phyloP scores from a whole-genome alignment of 2,113 vertebrate genomes.

The Elgaria multicarinata region DNA sequence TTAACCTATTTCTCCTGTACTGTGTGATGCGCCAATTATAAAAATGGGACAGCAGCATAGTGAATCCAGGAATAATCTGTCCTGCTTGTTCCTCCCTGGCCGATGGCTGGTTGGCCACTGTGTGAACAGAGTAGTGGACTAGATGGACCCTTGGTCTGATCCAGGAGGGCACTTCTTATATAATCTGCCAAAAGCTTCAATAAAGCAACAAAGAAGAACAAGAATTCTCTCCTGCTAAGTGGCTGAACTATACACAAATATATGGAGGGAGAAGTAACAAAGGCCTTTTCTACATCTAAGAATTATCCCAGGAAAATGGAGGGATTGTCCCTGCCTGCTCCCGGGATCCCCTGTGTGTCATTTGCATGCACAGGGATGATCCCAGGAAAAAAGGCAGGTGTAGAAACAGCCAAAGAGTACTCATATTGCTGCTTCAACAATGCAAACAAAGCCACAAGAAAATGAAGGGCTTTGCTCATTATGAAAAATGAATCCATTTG shows the following conservation, averaged over 20 bases:
- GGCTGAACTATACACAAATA: neutral
- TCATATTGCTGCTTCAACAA: neutral
- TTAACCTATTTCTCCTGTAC: neutral
- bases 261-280: neutral
- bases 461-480: neutral
- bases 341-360: too few species aligned
- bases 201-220: neutral
- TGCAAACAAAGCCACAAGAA: neutral
- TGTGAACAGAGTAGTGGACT: too few species aligned
- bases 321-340: too few species aligned
- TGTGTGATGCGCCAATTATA: neutral
- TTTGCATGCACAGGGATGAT: too few species aligned
- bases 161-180: too few species aligned
- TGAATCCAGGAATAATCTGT: neutral
- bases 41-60: neutral
- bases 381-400: too few species aligned
- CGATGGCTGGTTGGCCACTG: too few species aligned
- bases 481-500: neutral
- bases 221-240: neutral
- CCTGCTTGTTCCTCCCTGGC: too few species aligned
- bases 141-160: too few species aligned
- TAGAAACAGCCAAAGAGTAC: too few species aligned
- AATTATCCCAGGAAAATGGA: too few species aligned
- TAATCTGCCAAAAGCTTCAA: neutral
- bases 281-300: too few species aligned